Evolutionary conservation across 2,113 vertebrate species (phyloP), one percentile per base, ranked within the genome.

Genomic region (Oncorhynchus tshawytscha): DNA sequence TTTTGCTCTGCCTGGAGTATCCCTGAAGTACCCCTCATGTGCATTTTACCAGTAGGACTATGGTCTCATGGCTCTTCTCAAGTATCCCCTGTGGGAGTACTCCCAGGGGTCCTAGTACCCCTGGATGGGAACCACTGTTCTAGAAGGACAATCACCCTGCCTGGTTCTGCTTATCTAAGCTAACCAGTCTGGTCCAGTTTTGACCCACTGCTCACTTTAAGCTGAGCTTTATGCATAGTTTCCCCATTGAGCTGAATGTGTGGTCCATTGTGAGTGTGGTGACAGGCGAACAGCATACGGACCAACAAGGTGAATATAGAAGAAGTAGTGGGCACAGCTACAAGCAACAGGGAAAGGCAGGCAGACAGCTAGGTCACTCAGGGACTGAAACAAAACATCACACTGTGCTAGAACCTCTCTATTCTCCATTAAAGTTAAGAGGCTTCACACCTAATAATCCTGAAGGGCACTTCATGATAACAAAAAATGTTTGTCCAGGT

Each of bases 81-180:
- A 31, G 31, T 31, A 34, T 34, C 31, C 31, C 31, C 31, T 39
- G 34, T 39, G 34, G 34, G 7, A 39, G 34, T 39, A 34, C 31
- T 34, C 31, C 31, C 31, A 34, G 31, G 31, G 31, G 31, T 34
- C 34, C 34, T 34, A 34, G 34, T 34, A 45, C 9, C 8, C 39
- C 39, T 9, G 2, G 39, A 45, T 45, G 39, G 39, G 39, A 45
- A 45, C 39, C 39, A 45, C 39, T 45, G 74, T 82, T 81, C 34
- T 34, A 34, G 34, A 34, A 34, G 34, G 34, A 7, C 6, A 69
- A 76, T 84, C 82, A 75, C 77, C 54, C 79, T 31, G 22, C 75
- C 60, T 27, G 15, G 77, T 88, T 89, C 85, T 86, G 85, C 89
- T 91, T 89, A 91, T 89, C 83, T 87, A 82, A 92, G 86, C 91